Percentiles rank a stretch among this genome's conserved stretches.
These are phyloP conservation scores for Ceratothoa steindachneri DNA, from an alignment of 2,888 invertebrate genomes.

Conservation along the genomic window DNA sequence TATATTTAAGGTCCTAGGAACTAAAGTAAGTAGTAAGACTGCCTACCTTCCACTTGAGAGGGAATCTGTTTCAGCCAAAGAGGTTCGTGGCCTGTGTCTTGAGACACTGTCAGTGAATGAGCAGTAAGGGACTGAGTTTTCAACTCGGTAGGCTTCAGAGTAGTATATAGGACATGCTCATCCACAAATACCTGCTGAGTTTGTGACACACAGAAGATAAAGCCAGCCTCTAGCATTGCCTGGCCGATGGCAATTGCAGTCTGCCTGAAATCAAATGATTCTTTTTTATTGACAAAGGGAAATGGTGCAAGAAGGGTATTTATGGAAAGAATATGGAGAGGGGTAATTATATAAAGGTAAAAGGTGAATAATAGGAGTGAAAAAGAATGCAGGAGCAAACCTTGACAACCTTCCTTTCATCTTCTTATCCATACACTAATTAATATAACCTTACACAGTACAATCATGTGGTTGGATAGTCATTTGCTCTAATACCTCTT, in stretches of 20 bases:
- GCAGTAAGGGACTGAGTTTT: constrained; percentile 50
- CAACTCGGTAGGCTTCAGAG: constrained; percentile 49
- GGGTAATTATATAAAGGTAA: too few species aligned
- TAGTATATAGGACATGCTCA: constrained; percentile 63
- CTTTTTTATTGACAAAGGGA: constrained; percentile 2
- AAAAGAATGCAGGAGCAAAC: too few species aligned
- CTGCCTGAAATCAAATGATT: constrained; percentile 56
- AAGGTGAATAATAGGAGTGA: too few species aligned
- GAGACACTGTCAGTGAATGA: neutral
- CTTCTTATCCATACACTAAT: too few species aligned
- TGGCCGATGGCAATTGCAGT: constrained; percentile 75
- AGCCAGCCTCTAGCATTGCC: constrained; percentile 69
- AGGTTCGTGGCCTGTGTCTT: constrained; percentile 60
- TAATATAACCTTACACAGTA: too few species aligned
- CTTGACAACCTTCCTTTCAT: too few species aligned
- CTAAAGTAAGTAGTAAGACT: too few species aligned
- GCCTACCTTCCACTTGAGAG: neutral
- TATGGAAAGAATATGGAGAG: too few species aligned
- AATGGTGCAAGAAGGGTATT: neutral
- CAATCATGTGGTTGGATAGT: too few species aligned
- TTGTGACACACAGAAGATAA: constrained; percentile 62
- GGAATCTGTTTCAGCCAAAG: constrained; percentile 63
- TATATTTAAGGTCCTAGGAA: too few species aligned
- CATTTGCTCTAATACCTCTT: too few species aligned
- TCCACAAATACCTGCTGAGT: constrained; percentile 61